These are phyloP conservation scores for Scaptomyza pallida DNA, from an alignment of 1,140 invertebrate genomes.

Conservation along the genomic window DNA sequence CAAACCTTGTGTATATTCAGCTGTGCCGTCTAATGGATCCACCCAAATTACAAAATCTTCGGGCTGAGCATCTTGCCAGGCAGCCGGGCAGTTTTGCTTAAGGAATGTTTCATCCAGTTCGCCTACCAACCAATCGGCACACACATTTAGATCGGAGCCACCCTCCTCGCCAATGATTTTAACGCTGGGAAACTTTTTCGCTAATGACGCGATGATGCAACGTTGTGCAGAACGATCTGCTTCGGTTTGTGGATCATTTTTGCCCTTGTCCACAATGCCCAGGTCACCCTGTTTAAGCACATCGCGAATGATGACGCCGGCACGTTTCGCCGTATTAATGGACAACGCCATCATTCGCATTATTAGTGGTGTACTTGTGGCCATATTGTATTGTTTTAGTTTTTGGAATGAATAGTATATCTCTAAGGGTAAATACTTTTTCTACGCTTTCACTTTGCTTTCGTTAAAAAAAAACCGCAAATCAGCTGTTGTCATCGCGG, in stretches of 20 bases:
- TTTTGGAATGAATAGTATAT: slow-evolving; percentile 30
- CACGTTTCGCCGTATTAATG: slow-evolving; percentile 90
- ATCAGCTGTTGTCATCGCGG: slow-evolving; percentile 21
- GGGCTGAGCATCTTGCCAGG: slow-evolving; percentile 87
- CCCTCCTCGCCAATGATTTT: slow-evolving; percentile 98
- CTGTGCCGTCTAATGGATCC: slow-evolving; percentile 98
- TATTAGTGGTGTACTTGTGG: slow-evolving; percentile 82
- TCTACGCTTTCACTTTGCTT: slow-evolving; percentile 23
- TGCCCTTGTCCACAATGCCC: slow-evolving; percentile 95
- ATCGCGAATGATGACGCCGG: slow-evolving; percentile 95
- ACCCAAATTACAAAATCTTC: slow-evolving; percentile 96
- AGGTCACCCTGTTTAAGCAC: slow-evolving; percentile 94
- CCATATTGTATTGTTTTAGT: slow-evolving; percentile 29
- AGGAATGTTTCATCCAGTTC: slow-evolving; percentile 90
- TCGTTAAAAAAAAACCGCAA: not conserved
- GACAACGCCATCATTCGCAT: slow-evolving; percentile 85
- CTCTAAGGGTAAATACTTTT: not conserved
- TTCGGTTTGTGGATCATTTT: slow-evolving; percentile 97
- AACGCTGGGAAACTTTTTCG: slow-evolving; percentile 92
- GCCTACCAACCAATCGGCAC: slow-evolving; percentile 89
- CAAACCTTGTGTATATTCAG: slow-evolving; percentile 93
- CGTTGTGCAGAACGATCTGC: slow-evolving; percentile 97
- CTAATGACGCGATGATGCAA: slow-evolving; percentile 95
- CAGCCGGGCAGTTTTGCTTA: slow-evolving; percentile 87
- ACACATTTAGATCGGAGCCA: slow-evolving; percentile 85